phyloP scores from a whole-genome alignment of 2,888 invertebrate genomes.

The Platycheirus rosarum region DNA sequence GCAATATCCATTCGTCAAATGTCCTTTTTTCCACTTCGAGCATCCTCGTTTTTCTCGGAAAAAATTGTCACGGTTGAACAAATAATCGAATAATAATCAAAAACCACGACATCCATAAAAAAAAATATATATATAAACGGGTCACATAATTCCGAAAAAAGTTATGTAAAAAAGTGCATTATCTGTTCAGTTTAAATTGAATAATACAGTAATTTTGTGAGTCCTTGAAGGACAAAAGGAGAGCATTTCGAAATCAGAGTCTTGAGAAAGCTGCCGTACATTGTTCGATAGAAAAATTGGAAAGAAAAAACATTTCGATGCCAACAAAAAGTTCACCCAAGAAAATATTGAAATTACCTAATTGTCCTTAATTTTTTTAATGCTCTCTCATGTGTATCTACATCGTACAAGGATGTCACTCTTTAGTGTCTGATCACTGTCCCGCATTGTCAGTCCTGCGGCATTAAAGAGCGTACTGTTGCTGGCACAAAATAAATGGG shows the following conservation, averaged over 20 bases:
- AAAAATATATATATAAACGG: slow-evolving; percentile 62
- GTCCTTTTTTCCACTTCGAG: slow-evolving; percentile 31
- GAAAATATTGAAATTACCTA: slow-evolving; percentile 50
- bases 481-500: slow-evolving; percentile 56
- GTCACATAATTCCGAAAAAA: slow-evolving; percentile 56
- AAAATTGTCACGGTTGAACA: slow-evolving; percentile 68
- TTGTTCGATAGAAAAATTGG: slow-evolving; percentile 4
- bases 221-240: slow-evolving; percentile 27
- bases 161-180: slow-evolving; percentile 54
- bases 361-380: slow-evolving; percentile 64
- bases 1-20: slow-evolving; percentile 28
- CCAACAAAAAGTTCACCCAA: slow-evolving; percentile 32
- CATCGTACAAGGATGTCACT: slow-evolving; percentile 44
- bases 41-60: slow-evolving; percentile 35
- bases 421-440: slow-evolving; percentile 54
- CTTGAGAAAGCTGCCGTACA: slow-evolving; percentile 7
- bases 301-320: slow-evolving; percentile 37
- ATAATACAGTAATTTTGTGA: slow-evolving; percentile 22
- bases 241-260: neutral
- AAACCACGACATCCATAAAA: slow-evolving; percentile 3
- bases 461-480: slow-evolving; percentile 49
- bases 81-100: slow-evolving; percentile 6
- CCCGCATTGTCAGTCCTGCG: slow-evolving; percentile 42
- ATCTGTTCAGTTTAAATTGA: slow-evolving; percentile 27
- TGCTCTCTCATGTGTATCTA: slow-evolving; percentile 2